Conservation (phyloP, 2,113 vertebrate genomes). For the Oncorhynchus kisutch region DNA sequence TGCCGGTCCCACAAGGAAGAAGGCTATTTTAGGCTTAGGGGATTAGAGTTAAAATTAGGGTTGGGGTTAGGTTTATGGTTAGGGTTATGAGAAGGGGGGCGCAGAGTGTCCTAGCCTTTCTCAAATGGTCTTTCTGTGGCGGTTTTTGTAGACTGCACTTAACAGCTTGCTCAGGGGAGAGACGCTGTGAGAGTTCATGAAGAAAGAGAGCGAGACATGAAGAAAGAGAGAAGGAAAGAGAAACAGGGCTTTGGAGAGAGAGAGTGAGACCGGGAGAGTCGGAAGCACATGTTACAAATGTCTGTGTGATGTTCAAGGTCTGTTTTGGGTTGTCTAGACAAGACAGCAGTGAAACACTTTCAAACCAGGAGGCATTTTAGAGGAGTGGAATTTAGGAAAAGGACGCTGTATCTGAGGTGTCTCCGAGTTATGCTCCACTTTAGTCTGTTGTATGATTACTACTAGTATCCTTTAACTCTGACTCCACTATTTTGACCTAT, state of each 20-base stretch:
- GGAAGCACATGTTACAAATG: slow-evolving; percentile 51
- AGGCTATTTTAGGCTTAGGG: no score
- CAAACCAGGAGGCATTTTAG: slow-evolving; percentile 32
- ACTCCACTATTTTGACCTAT: no score
- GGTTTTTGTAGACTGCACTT: slow-evolving; percentile 75
- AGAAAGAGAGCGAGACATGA: slow-evolving; percentile 40
- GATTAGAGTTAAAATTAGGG: no score
- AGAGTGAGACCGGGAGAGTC: slow-evolving; percentile 44
- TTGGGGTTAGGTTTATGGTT: no score
- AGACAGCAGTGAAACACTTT: slow-evolving; percentile 53
- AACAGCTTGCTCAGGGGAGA: slow-evolving; percentile 75
- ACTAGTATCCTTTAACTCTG: no score
- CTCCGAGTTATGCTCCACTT: slow-evolving; percentile 35
- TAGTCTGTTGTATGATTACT: no score
- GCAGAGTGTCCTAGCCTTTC: slow-evolving; percentile 59
- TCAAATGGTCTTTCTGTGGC: slow-evolving; percentile 75
- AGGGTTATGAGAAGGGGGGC: slow-evolving; percentile 7
- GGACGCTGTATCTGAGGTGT: slow-evolving; percentile 46
- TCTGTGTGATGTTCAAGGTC: slow-evolving; percentile 14
- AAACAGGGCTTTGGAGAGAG: no score
- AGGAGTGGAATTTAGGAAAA: slow-evolving; percentile 37
- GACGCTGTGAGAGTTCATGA: slow-evolving; percentile 55
- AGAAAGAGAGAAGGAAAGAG: slow-evolving; percentile 31
- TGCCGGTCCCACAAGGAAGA: no score
- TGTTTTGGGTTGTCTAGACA: slow-evolving; percentile 57